Conservation (phyloP, 2,888 invertebrate species). For the Leucoma salicis region DNA sequence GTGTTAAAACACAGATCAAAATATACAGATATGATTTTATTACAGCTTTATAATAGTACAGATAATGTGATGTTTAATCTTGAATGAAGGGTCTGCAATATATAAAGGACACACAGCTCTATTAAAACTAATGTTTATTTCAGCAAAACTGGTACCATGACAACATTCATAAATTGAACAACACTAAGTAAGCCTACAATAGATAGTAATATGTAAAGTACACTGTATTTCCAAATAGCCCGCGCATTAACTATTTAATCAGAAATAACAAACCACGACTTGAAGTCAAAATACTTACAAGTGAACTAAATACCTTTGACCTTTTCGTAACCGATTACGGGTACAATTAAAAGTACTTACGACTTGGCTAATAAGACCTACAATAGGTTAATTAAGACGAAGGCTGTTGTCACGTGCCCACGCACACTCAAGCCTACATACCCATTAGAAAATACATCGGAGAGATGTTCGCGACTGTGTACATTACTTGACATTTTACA, state of each 20-base stretch:
- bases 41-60: too few relatives aligned
- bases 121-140: not conserved
- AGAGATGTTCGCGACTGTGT: conserved; percentile 24
- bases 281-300: conserved; percentile 46
- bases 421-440: conserved; percentile 37
- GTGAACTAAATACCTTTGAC: conserved; percentile 61
- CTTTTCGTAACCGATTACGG: conserved; percentile 43
- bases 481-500: conserved; percentile 17
- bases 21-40: too few relatives aligned
- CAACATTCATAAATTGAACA: conserved; percentile 6
- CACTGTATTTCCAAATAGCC: conserved; percentile 13
- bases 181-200: conserved; percentile 3
- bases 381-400: conserved; percentile 67
- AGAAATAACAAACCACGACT: conserved; percentile 45
- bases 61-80: too few relatives aligned
- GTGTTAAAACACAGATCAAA: too few relatives aligned
- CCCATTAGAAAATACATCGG: conserved; percentile 23
- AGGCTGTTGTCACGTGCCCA: conserved; percentile 46
- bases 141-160: not conserved
- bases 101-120: too few relatives aligned
- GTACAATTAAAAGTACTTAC: conserved; percentile 41
- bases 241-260: conserved; percentile 30
- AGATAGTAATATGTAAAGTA: conserved; percentile 1
- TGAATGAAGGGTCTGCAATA: too few relatives aligned
- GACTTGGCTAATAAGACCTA: conserved; percentile 46